A percentile compares a stretch with the other conserved stretches of the same genome.
These are phyloP conservation scores for Anthonomus grandis DNA, from an alignment of 1,140 invertebrate species.

Conservation along the genomic window DNA sequence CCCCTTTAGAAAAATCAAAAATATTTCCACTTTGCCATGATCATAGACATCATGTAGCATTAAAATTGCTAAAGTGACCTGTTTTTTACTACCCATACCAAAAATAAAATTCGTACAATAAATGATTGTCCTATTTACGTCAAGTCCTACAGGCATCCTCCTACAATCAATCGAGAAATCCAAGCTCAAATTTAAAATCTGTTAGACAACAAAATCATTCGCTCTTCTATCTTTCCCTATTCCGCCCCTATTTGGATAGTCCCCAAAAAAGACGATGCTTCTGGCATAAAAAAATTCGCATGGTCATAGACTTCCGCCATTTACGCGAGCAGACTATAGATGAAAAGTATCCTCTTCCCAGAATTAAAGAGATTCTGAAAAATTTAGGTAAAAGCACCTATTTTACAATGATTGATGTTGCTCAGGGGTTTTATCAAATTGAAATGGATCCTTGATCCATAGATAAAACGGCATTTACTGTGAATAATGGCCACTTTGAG, in stretches of 20 bases:
- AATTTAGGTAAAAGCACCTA: too few species aligned
- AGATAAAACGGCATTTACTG: constrained; percentile 48
- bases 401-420: constrained; percentile 51
- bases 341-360: constrained; percentile 55
- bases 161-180: too few species aligned
- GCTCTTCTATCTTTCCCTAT: constrained; percentile 36
- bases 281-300: constrained; percentile 39
- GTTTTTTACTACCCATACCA: constrained; percentile 4
- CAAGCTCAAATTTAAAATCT: constrained; percentile 36
- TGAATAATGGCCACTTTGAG: too few species aligned
- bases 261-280: constrained; percentile 43
- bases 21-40: too few species aligned
- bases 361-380: constrained; percentile 53
- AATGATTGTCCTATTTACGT: too few species aligned
- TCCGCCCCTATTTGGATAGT: too few species aligned
- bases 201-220: constrained; percentile 35
- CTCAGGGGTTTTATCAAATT: too few species aligned
- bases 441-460: too few species aligned
- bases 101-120: neutral
- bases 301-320: constrained; percentile 50
- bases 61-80: too few species aligned
- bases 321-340: constrained; percentile 43
- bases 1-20: too few species aligned
- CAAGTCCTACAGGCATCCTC: constrained; percentile 33
- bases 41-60: too few species aligned